Conservation (phyloP, 2,888 invertebrate genomes). For the Xestia xanthographa region DNA sequence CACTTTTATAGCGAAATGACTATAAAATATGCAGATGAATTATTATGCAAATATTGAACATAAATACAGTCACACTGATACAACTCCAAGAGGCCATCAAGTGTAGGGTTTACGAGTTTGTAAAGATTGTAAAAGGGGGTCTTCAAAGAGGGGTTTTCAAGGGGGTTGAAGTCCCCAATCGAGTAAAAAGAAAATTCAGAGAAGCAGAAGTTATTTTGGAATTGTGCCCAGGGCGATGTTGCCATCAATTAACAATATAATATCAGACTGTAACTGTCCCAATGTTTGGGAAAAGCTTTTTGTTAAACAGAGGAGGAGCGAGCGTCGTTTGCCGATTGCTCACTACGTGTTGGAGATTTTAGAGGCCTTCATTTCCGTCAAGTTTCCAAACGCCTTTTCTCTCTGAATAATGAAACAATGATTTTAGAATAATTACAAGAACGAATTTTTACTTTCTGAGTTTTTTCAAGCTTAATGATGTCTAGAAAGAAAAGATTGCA, state of each 20-base stretch:
- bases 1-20: conserved; percentile 49
- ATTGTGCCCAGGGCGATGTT: conserved; percentile 39
- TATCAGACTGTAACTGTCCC: conserved; percentile 31
- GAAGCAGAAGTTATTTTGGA: conserved; percentile 44
- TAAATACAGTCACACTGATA: conserved; percentile 61
- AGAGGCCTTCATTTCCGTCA: conserved; percentile 2
- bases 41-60: conserved; percentile 62
- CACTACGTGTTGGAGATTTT: not conserved
- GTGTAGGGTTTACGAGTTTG: conserved; percentile 61
- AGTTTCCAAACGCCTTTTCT: not conserved
- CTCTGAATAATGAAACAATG: not conserved
- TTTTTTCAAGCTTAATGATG: not conserved
- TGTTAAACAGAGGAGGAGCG: conserved; percentile 18
- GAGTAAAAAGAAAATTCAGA: conserved; percentile 36
- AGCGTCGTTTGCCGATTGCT: conserved; percentile 17
- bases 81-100: conserved; percentile 60
- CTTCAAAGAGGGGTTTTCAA: not conserved
- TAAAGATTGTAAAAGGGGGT: conserved; percentile 57
- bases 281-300: conserved; percentile 38
- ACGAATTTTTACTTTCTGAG: not conserved
- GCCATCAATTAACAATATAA: conserved; percentile 49
- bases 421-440: not conserved
- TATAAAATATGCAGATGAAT: conserved; percentile 61
- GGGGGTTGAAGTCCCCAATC: conserved; percentile 24
- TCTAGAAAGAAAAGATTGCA: not conserved